Evolutionary conservation across 2,113 vertebrate genomes (phyloP).

Genomic region (Nyctibius bracteatus): DNA sequence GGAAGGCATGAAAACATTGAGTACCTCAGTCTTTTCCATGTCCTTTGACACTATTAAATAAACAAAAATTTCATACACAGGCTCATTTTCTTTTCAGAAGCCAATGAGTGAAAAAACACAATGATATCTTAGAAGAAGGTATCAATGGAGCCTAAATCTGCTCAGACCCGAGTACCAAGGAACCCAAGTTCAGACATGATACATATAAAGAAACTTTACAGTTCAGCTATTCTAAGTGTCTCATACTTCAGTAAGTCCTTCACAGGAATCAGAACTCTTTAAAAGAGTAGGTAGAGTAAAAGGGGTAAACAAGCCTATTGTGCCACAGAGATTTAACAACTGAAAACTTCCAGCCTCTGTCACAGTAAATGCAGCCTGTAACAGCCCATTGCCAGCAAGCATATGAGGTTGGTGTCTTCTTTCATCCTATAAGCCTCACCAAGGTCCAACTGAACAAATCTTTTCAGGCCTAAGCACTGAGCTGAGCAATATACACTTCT

Average conservation of each 20-base stretch:
- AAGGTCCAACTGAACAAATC: neutral
- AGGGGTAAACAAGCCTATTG: neutral
- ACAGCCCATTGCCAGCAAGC: neutral
- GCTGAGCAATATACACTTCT: neutral
- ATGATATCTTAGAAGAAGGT: neutral
- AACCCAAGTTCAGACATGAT: neutral
- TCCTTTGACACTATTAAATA: neutral
- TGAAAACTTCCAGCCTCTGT: neutral
- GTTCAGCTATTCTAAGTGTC: neutral
- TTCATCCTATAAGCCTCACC: neutral
- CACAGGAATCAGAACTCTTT: neutral
- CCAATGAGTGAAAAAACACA: neutral
- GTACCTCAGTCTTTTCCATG: neutral
- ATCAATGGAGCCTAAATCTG: neutral
- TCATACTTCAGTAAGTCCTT: neutral
- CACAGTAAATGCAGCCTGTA: neutral
- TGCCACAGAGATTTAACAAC: neutral
- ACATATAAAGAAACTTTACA: neutral
- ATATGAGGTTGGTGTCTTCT: neutral
- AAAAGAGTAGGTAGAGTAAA: neutral
- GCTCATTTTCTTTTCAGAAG: neutral
- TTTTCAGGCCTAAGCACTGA: neutral
- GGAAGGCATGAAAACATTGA: accelerated
- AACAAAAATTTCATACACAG: neutral
- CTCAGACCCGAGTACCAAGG: neutral